Conservation (phyloP, 2,113 vertebrate species). For the Psilopsiagon aymara region DNA sequence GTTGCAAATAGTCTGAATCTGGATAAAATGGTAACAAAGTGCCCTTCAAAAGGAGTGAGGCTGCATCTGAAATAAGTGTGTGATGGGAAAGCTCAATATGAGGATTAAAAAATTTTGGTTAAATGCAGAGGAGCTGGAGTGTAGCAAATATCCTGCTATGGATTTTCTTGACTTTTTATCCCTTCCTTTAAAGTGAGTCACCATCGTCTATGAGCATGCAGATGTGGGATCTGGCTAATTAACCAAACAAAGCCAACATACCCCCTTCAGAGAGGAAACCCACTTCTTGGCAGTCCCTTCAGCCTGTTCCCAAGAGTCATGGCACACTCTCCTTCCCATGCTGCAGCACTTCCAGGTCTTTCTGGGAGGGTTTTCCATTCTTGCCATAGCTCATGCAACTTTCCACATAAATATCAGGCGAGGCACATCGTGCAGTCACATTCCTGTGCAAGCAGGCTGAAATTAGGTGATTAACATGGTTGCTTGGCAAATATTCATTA, state of each 20-base stretch:
- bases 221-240: not conserved
- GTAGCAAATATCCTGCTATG: not conserved
- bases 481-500: constrained; percentile 24
- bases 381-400: fast-evolving
- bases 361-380: not conserved
- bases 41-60: constrained; percentile 47
- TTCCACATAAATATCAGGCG: not conserved
- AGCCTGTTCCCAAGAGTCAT: fast-evolving
- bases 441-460: not conserved
- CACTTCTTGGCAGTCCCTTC: not conserved
- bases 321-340: fast-evolving
- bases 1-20: constrained; percentile 70
- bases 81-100: constrained; percentile 17
- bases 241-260: not conserved
- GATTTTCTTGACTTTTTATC: not conserved
- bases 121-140: not conserved
- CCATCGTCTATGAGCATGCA: not conserved
- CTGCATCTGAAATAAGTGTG: constrained; percentile 28
- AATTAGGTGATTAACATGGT: not conserved
- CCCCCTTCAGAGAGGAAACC: not conserved
- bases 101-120: constrained; percentile 18
- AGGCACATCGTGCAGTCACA: fast-evolving
- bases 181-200: not conserved
- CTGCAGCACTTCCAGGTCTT: not conserved
- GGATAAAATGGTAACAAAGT: constrained; percentile 69